These are phyloP conservation scores for Anas georgica DNA, from an alignment of 2,797 vertebrate species.

Conservation along the genomic window DNA sequence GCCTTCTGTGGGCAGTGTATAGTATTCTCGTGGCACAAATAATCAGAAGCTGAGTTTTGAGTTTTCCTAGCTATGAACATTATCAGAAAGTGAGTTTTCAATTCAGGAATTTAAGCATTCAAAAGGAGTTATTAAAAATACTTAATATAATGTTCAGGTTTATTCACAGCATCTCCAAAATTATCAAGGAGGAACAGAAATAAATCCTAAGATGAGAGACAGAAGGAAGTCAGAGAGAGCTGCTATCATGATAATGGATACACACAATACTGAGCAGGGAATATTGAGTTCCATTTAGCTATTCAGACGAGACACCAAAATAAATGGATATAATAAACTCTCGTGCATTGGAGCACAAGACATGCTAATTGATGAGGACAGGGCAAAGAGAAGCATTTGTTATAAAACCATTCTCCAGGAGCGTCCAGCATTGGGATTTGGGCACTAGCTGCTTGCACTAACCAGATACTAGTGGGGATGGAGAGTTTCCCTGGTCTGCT, in stretches of 20 bases:
- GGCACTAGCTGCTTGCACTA: background rate
- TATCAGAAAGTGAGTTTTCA: background rate
- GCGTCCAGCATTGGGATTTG: background rate
- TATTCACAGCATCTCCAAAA: background rate
- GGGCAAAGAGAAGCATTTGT: background rate
- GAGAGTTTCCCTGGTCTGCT: background rate
- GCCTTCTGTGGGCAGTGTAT: background rate
- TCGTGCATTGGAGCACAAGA: background rate
- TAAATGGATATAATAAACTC: conserved; percentile 40
- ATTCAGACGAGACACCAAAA: conserved; percentile 18
- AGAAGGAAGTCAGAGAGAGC: background rate
- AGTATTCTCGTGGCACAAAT: background rate
- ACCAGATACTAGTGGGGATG: background rate
- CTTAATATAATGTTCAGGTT: background rate
- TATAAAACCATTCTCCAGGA: background rate
- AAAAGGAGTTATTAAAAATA: background rate
- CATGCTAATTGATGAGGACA: background rate
- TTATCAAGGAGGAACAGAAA: background rate
- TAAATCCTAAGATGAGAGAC: background rate
- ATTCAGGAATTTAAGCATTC: background rate
- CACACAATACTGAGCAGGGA: background rate
- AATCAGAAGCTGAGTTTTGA: background rate
- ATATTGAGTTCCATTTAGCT: conserved; percentile 27
- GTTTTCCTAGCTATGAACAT: background rate
- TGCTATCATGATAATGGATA: background rate